A percentile compares a stretch with the other conserved stretches of the same genome.
Evolutionary conservation across 2,797 vertebrate genomes (phyloP).

Genomic region (Megaceryle alcyon): DNA sequence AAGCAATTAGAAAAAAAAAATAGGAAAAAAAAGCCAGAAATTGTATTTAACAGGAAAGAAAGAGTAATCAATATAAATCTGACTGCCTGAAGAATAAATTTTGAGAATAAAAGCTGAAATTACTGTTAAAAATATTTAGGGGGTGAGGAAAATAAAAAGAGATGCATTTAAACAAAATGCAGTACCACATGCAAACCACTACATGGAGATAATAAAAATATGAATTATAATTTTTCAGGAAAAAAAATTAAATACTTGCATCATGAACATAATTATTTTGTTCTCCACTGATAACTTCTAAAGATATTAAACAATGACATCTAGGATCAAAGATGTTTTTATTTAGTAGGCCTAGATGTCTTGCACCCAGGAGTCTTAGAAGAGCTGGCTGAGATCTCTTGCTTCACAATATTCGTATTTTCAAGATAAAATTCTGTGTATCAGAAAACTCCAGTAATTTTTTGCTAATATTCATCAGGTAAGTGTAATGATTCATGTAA

Average conservation of each 20-base stretch:
- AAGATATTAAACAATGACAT: not conserved
- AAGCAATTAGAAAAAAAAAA: not conserved
- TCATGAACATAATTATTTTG: not conserved
- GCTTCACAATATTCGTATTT: not conserved
- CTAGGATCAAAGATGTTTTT: not conserved
- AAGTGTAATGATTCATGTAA: not conserved
- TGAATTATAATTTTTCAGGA: not conserved
- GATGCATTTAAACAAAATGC: not conserved
- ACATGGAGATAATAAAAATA: not conserved
- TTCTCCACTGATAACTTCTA: not conserved
- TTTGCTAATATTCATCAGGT: not conserved
- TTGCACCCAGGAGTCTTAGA: not conserved
- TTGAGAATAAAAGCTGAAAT: not conserved
- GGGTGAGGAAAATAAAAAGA: not conserved
- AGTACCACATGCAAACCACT: not conserved
- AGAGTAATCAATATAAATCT: not conserved
- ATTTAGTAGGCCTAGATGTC: not conserved
- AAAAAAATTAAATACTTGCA: not conserved
- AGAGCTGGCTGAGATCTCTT: not conserved
- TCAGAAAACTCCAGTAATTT: not conserved
- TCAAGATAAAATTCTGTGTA: not conserved
- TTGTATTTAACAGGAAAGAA: not conserved
- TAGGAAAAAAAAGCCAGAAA: too few species aligned
- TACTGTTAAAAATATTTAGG: not conserved
- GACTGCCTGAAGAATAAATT: not conserved